A percentile compares a stretch with the other conserved stretches of the same genome.
These are phyloP conservation scores for Dreissena polymorpha DNA, from an alignment of 1,140 invertebrate species.

Conservation along the genomic window DNA sequence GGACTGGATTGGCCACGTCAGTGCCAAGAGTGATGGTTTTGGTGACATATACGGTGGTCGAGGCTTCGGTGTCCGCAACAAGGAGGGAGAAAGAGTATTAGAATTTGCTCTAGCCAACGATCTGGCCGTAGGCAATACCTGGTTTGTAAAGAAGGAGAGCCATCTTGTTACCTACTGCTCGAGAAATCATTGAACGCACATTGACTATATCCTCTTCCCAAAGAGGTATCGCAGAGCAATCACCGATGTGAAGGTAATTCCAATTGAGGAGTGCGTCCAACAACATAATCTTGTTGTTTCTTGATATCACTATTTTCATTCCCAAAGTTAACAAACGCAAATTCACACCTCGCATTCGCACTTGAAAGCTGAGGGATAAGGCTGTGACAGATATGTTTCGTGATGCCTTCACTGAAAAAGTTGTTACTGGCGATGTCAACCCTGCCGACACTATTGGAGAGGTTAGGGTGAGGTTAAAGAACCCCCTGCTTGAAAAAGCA, in stretches of 20 bases:
- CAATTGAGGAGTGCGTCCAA: slow-evolving; percentile 18
- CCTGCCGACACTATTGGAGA: slow-evolving; percentile 13
- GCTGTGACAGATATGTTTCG: slow-evolving; percentile 8
- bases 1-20: slow-evolving; percentile 35
- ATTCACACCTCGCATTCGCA: slow-evolving; percentile 16
- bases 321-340: slow-evolving; percentile 9
- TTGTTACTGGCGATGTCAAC: slow-evolving; percentile 5
- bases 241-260: slow-evolving; percentile 30
- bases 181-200: slow-evolving; percentile 5
- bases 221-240: slow-evolving; percentile 22
- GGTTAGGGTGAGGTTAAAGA: slow-evolving; percentile 6
- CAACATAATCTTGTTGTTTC: slow-evolving; percentile 24
- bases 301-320: slow-evolving; percentile 7
- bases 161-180: slow-evolving; percentile 34
- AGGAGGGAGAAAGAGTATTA: slow-evolving; percentile 24
- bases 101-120: slow-evolving; percentile 31
- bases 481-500: slow-evolving; percentile 9
- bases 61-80: slow-evolving; percentile 16
- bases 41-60: slow-evolving; percentile 13
- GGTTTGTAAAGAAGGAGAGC: slow-evolving; percentile 2
- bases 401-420: slow-evolving; percentile 9
- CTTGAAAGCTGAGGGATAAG: slow-evolving; percentile 33
- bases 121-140: slow-evolving; percentile 17
- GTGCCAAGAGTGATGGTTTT: slow-evolving; percentile 12
- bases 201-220: slow-evolving; percentile 23